These are phyloP conservation scores for Cherax destructor DNA, from an alignment of 1,140 invertebrate genomes.

Conservation along the genomic window DNA sequence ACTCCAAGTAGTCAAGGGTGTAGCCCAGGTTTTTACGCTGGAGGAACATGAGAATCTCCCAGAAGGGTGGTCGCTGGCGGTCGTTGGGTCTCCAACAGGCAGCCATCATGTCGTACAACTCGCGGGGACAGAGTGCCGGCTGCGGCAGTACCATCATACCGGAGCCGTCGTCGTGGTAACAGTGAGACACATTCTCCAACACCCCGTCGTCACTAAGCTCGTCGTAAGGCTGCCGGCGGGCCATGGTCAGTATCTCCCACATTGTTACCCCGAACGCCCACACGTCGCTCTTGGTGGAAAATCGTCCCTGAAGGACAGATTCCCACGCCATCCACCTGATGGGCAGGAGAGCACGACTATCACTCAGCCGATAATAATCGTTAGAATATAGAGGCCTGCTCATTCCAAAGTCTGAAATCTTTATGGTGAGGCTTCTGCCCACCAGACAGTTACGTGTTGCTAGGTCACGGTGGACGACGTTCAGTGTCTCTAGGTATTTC, in stretches of 20 bases:
- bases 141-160: constrained; percentile 79
- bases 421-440: constrained; percentile 88
- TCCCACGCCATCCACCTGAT: constrained; percentile 93
- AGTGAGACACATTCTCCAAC: constrained; percentile 84
- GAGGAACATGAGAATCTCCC: constrained; percentile 90
- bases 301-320: constrained; percentile 83
- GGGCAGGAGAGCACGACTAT: constrained; percentile 83
- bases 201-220: constrained; percentile 86
- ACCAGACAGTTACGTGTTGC: constrained; percentile 96
- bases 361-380: constrained; percentile 90
- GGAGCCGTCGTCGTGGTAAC: constrained; percentile 80
- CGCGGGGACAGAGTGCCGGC: constrained; percentile 84
- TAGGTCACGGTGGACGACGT: constrained; percentile 92
- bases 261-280: constrained; percentile 93
- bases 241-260: constrained; percentile 93
- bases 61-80: constrained; percentile 86
- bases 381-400: constrained; percentile 88
- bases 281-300: constrained; percentile 89
- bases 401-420: constrained; percentile 93
- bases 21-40: constrained; percentile 79
- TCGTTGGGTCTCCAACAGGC: constrained; percentile 92
- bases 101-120: constrained; percentile 91
- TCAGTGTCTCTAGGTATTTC: constrained; percentile 66
- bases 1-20: constrained; percentile 72
- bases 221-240: constrained; percentile 86